phyloP scores from a whole-genome alignment of 1,140 invertebrate species.

The Whitmania pigra region DNA sequence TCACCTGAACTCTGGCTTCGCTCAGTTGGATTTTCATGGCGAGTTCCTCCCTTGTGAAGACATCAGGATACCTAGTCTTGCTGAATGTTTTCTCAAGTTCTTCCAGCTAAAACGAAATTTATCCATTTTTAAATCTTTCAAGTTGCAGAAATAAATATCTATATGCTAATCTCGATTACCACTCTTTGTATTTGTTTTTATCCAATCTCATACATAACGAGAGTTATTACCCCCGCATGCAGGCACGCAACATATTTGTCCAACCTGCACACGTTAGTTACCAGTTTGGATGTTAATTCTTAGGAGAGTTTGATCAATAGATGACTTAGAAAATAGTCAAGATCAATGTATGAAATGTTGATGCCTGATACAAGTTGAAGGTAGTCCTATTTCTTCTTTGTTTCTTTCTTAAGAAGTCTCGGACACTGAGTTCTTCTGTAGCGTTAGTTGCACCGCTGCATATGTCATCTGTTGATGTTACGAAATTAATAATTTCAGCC shows the following conservation, averaged over 20 bases:
- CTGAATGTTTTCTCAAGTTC: slow-evolving; percentile 97
- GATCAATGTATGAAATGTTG: not conserved
- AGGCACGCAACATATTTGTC: too few relatives aligned
- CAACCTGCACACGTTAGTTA: too few relatives aligned
- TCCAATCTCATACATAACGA: too few relatives aligned
- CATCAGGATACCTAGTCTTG: slow-evolving; percentile 95
- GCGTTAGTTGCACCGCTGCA: too few relatives aligned
- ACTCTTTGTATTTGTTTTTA: too few relatives aligned
- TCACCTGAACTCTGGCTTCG: slow-evolving; percentile 20
- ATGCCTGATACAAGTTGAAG: slow-evolving; percentile 83
- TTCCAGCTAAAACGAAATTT: slow-evolving; percentile 59
- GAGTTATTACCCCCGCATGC: too few relatives aligned
- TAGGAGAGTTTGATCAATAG: not conserved
- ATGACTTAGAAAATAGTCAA: not conserved
- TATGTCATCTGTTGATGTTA: too few relatives aligned
- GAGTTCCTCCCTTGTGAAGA: slow-evolving; percentile 39
- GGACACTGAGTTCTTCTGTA: slow-evolving; percentile 65
- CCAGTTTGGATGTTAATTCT: not conserved
- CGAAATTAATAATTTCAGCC: too few relatives aligned
- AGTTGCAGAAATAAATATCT: too few relatives aligned
- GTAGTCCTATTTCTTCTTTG: slow-evolving; percentile 88
- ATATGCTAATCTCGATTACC: not conserved
- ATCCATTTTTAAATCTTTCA: too few relatives aligned
- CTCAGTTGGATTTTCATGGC: slow-evolving; percentile 17
- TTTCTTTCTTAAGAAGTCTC: slow-evolving; percentile 86